Percentiles rank a stretch among this genome's conserved stretches.
Conservation (phyloP, 2,888 invertebrate species). For the Temnothorax ravouxi region DNA sequence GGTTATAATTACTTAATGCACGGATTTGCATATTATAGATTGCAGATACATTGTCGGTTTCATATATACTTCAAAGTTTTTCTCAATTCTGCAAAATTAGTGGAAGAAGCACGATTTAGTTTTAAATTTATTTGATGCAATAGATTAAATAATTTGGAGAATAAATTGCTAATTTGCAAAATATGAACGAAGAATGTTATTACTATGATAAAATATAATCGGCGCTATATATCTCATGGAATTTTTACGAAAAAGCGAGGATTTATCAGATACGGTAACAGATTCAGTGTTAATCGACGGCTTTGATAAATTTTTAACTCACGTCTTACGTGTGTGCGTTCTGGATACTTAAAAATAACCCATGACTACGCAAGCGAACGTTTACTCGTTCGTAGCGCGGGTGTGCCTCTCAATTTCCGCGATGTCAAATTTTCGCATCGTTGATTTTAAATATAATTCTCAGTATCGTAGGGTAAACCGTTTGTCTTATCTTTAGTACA, state of each 20-base stretch:
- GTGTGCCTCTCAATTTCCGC: neutral
- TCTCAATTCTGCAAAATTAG: neutral
- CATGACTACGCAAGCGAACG: conserved; percentile 59
- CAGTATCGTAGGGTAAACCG: neutral
- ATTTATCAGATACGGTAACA: neutral
- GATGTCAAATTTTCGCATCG: neutral
- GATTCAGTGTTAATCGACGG: neutral
- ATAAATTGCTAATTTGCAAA: neutral
- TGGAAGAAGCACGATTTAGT: neutral
- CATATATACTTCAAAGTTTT: neutral
- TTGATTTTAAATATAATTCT: neutral
- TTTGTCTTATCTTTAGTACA: neutral
- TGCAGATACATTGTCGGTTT: neutral
- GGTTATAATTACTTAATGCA: neutral
- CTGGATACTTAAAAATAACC: conserved; percentile 71
- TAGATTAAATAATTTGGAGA: neutral
- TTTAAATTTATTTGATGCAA: neutral
- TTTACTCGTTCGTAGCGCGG: conserved; percentile 41
- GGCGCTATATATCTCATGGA: neutral
- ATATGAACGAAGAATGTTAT: neutral
- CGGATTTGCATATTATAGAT: neutral
- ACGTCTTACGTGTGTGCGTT: conserved; percentile 17
- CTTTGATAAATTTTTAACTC: conserved; percentile 17
- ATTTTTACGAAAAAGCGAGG: neutral
- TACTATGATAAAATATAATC: neutral